phyloP scores from a whole-genome alignment of 2,797 vertebrate species.

The Poecilia picta region DNA sequence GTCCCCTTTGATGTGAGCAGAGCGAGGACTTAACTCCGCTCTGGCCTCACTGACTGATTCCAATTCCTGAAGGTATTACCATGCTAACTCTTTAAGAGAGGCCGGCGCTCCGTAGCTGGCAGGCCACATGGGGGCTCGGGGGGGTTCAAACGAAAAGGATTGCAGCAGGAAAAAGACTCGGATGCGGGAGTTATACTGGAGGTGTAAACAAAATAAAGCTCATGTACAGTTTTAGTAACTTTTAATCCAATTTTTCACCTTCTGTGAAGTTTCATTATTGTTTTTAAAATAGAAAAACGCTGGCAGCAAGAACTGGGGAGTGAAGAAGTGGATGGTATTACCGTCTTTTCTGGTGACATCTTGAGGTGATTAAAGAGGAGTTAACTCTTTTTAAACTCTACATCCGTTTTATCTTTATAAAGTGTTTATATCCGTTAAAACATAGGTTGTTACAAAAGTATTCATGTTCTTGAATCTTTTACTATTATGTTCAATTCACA shows the following conservation, averaged over 20 bases:
- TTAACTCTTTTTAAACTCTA: conserved; percentile 38
- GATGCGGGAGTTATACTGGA: not conserved
- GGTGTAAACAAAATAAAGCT: conserved; percentile 31
- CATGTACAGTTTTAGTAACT: conserved; percentile 16
- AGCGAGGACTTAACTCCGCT: conserved; percentile 64
- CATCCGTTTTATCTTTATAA: conserved; percentile 7
- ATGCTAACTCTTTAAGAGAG: conserved; percentile 69
- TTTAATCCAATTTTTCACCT: conserved; percentile 44
- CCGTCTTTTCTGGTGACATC: conserved; percentile 50
- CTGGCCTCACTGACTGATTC: conserved; percentile 62
- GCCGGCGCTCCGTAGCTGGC: conserved; percentile 42
- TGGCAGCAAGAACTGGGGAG: conserved; percentile 33
- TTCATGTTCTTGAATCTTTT: not conserved
- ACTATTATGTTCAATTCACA: not conserved
- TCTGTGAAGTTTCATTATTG: conserved; percentile 22
- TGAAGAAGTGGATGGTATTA: conserved; percentile 59
- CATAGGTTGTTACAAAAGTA: not conserved
- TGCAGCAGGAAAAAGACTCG: conserved; percentile 25
- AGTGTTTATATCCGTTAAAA: not conserved
- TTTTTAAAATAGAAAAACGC: conserved; percentile 36
- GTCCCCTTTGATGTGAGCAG: conserved; percentile 71
- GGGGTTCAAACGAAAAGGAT: conserved; percentile 35
- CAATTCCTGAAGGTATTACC: conserved; percentile 67
- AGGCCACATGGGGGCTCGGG: conserved; percentile 44
- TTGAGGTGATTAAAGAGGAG: conserved; percentile 51